These are phyloP conservation scores for Tolmerus cingulatus DNA, from an alignment of 2,888 invertebrate species.

Conservation along the genomic window DNA sequence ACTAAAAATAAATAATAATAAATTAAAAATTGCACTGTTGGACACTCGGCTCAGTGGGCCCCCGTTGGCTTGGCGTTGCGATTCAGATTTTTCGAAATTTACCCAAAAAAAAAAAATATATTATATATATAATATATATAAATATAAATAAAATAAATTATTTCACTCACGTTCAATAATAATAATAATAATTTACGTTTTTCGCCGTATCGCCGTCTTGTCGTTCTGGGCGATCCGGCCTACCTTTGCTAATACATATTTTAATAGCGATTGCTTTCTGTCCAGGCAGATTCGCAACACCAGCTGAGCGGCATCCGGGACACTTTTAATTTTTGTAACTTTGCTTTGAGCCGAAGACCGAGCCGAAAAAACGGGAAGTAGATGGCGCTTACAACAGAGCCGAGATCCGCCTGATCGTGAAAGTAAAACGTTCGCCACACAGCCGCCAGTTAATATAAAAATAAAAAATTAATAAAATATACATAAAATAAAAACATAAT, in stretches of 20 bases:
- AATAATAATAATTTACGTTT: background rate
- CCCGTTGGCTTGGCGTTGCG: background rate
- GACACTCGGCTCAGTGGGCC: background rate
- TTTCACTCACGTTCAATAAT: background rate
- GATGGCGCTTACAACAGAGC: slow-evolving; percentile 24
- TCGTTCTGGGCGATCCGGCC: background rate
- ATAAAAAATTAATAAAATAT: background rate
- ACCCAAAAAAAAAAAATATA: background rate
- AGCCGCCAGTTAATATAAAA: background rate
- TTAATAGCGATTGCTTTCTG: background rate
- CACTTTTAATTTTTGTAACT: slow-evolving; percentile 17
- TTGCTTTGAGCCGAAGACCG: background rate
- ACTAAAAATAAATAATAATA: too few species aligned
- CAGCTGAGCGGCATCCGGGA: slow-evolving; percentile 41
- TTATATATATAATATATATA: background rate
- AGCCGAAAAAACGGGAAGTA: slow-evolving; percentile 22
- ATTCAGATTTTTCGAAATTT: background rate
- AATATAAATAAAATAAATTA: background rate
- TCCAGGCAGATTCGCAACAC: slow-evolving; percentile 39
- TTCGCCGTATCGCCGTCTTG: background rate
- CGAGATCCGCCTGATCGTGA: slow-evolving; percentile 5
- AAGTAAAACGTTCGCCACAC: background rate
- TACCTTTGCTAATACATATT: background rate
- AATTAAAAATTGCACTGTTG: background rate
- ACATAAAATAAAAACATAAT: background rate